Evolutionary conservation across 1,140 invertebrate genomes (phyloP).

Genomic region (Ceratina calcarata): DNA sequence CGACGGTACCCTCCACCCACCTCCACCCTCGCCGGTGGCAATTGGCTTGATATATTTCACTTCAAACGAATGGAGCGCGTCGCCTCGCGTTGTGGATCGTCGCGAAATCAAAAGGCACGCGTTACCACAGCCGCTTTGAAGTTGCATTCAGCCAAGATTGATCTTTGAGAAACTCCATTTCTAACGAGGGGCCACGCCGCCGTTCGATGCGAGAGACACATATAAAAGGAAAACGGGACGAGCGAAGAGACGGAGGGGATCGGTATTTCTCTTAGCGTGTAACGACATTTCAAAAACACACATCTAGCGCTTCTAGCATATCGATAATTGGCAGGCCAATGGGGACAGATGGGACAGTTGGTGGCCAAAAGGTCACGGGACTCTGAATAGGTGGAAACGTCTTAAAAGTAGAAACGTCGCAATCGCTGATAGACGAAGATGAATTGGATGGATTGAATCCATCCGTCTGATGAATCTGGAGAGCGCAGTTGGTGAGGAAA

Average conservation of each 20-base stretch:
- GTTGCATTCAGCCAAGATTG: slow-evolving; percentile 45
- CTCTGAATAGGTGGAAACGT: slow-evolving; percentile 14
- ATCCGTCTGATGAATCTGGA: neutral
- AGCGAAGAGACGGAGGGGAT: neutral
- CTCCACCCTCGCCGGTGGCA: neutral
- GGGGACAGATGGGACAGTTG: slow-evolving; percentile 37
- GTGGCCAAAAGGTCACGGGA: slow-evolving; percentile 49
- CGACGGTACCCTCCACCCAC: neutral
- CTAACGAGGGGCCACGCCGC: slow-evolving; percentile 41
- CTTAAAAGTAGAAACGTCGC: slow-evolving; percentile 21
- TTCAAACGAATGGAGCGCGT: slow-evolving; percentile 25
- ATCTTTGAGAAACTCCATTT: slow-evolving; percentile 53
- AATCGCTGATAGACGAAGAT: slow-evolving; percentile 29
- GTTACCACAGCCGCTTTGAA: slow-evolving; percentile 40
- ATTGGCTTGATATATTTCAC: slow-evolving; percentile 29
- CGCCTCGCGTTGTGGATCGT: neutral
- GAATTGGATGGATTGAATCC: slow-evolving; percentile 7
- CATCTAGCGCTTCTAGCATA: neutral
- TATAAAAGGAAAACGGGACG: neutral
- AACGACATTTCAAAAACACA: slow-evolving; percentile 47
- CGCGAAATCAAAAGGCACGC: slow-evolving; percentile 38
- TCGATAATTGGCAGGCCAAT: slow-evolving; percentile 52
- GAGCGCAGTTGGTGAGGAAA: neutral
- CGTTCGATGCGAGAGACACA: neutral
- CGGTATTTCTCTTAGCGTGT: slow-evolving; percentile 18